Percentiles rank a stretch among this genome's conserved stretches.
Evolutionary conservation across 2,113 vertebrate species (phyloP).

Genomic region (Craseonycteris thonglongyai): DNA sequence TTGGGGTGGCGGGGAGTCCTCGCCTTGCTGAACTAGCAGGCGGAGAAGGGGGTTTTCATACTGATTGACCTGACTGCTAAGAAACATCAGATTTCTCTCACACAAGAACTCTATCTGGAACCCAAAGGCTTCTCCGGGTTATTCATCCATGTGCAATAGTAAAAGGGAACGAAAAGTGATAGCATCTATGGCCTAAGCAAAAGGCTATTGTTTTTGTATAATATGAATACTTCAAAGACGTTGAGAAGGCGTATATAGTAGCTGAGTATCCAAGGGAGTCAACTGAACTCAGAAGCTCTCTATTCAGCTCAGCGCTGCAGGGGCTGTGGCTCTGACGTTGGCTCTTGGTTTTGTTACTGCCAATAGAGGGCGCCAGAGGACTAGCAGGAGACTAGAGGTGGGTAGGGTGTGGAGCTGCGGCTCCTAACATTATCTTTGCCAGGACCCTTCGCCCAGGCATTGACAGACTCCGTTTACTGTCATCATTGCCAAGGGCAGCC

Average conservation of each 20-base stretch:
- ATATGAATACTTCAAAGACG: not conserved
- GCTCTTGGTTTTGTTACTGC: not conserved
- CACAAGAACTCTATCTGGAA: not conserved
- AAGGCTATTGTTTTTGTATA: not conserved
- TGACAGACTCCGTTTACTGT: too few relatives aligned
- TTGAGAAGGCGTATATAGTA: not conserved
- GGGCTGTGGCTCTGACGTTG: not conserved
- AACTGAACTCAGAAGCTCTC: not conserved
- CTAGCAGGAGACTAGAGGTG: not conserved
- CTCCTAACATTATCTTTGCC: not conserved
- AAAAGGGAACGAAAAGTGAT: not conserved
- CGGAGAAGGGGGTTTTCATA: not conserved
- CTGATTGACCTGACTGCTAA: not conserved
- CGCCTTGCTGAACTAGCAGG: not conserved
- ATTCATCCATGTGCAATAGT: not conserved
- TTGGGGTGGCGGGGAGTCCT: not conserved
- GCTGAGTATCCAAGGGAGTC: not conserved
- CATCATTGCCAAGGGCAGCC: not conserved
- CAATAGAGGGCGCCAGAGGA: not conserved
- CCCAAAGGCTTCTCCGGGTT: not conserved
- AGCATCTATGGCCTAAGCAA: not conserved
- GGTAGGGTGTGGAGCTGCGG: accelerated
- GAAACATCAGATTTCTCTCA: not conserved
- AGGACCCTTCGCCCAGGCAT: not conserved
- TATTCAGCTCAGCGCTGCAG: not conserved